Percentiles rank a stretch among this genome's conserved stretches.
Conservation (phyloP, 2,113 vertebrate genomes). For the Neoarius graeffei region DNA sequence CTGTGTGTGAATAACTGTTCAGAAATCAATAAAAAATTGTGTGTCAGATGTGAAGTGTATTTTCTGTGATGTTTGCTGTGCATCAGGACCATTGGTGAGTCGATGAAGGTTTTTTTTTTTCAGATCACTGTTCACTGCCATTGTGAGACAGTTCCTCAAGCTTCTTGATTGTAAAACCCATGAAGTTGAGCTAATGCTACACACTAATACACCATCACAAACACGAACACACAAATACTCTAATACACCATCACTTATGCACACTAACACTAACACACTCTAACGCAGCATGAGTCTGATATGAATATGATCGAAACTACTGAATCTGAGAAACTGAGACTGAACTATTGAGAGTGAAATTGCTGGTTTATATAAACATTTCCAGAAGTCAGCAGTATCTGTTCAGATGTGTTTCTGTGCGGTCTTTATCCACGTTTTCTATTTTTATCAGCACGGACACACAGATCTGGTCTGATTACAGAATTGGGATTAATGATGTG, state of each 20-base stretch:
- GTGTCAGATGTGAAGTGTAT: neutral
- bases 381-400: neutral
- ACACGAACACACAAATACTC: too few species aligned
- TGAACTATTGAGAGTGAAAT: neutral
- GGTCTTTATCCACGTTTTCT: neutral
- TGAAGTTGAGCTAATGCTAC: neutral
- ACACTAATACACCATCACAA: too few species aligned
- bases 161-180: neutral
- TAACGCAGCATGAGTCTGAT: too few species aligned
- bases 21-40: neutral
- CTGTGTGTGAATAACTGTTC: neutral
- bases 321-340: neutral
- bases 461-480: neutral
- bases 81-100: too few species aligned
- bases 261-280: too few species aligned
- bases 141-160: neutral
- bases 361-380: neutral
- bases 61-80: too few species aligned
- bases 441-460: neutral
- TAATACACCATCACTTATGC: too few species aligned
- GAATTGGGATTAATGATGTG: constrained; percentile 1
- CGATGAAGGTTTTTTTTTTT: too few species aligned
- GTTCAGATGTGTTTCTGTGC: neutral
- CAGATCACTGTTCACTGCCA: too few species aligned
- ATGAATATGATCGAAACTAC: neutral